These are phyloP conservation scores for Dendropsophus ebraccatus DNA, from an alignment of 2,113 vertebrate species.

Conservation along the genomic window DNA sequence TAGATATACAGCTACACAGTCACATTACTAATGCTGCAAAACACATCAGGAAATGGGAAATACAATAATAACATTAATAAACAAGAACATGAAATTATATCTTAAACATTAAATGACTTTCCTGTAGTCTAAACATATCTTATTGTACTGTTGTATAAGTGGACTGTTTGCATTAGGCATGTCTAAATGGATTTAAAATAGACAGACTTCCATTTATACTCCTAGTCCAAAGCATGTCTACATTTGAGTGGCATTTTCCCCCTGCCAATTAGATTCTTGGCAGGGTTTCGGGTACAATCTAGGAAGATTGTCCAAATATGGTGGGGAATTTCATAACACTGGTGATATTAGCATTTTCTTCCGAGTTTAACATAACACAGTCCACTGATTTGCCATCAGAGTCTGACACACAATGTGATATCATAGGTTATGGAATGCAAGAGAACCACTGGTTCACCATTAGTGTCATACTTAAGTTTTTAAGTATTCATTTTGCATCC, in stretches of 20 bases:
- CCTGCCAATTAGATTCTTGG: conserved; percentile 76
- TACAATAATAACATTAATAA: background rate
- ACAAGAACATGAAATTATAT: background rate
- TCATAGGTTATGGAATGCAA: conserved; percentile 74
- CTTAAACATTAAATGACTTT: background rate
- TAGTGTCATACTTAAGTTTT: conserved; percentile 67
- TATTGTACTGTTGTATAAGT: background rate
- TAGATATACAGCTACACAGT: background rate
- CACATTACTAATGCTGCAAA: background rate
- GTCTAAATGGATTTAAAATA: conserved; percentile 59
- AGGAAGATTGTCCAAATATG: conserved; percentile 76
- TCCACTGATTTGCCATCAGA: conserved; percentile 70
- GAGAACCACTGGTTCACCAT: conserved; percentile 73
- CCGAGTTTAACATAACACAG: conserved; percentile 74
- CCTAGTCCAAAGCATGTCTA: conserved; percentile 69
- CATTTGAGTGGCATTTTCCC: conserved; percentile 73
- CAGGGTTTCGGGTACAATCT: conserved; percentile 65
- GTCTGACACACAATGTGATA: conserved; percentile 73
- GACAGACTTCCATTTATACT: conserved; percentile 65
- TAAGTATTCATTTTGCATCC: conserved; percentile 66
- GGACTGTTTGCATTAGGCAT: background rate
- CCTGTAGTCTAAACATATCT: background rate
- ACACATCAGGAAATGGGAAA: background rate
- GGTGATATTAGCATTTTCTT: conserved; percentile 74
- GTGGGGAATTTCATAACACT: conserved; percentile 77